Evolutionary conservation across 2,888 invertebrate genomes (phyloP), one percentile per base, ranked within the genome.

Genomic region (Yponomeuta plumbellus): DNA sequence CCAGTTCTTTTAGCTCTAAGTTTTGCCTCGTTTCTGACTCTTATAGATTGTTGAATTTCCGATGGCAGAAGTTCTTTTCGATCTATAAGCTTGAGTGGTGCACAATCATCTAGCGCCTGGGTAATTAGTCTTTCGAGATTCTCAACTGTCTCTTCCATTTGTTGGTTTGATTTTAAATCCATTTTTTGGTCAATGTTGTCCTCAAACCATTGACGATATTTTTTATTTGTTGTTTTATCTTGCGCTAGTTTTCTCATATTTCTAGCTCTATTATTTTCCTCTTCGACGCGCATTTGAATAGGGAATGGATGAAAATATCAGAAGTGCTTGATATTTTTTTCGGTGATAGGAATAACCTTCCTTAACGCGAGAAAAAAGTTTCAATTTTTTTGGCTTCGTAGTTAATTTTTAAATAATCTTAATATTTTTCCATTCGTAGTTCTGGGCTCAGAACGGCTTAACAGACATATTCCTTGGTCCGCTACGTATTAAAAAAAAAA

Each of bases 11-110:
- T 64, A 11, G 34, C 34, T 58, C 52, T 62, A 34, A 21, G 11
- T 20, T 58, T 56, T n/a, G 66, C 63, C 56, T n/a, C 11, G 17
- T 66, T 66, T 63, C 66, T 63, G 56, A 57, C 63, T 21, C 20
- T 26, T 26, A 63, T 63, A 57, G 52, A 52, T 44, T 56, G 20
- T 20, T 66, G 26, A 17, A 66, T 66, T 2, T 66, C 26, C 11
- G 63, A 40, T 20, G 26, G 58, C 10, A 56, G 58, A 39, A 57
- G 26, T 20, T 66, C 66, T 52, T 34, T 61, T 63, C 56, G 13
- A 1, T 57, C 63, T 11, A 34, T 44, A 34, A 63, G 63, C 6
- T 52, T 39, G 20, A 62, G 63, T 62, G 66, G 66, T 23, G 62
- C 62, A 26, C 56, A 52, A 56, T 63, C 66, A 26, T 66, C 62